Conservation (phyloP, 2,113 vertebrate species). For the Odobenus rosmarus region DNA sequence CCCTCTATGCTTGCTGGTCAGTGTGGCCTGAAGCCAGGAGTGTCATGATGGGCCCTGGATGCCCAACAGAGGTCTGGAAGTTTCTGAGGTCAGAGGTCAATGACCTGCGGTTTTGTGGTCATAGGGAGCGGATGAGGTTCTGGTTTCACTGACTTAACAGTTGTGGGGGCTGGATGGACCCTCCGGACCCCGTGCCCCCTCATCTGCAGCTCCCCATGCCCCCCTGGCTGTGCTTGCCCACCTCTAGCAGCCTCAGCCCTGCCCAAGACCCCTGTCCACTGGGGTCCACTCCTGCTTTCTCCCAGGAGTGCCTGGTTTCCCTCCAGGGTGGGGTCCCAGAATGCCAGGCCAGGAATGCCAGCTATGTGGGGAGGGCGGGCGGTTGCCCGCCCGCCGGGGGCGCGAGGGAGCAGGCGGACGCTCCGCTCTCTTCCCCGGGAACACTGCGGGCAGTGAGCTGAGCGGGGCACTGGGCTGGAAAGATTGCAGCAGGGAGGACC, state of each 20-base stretch:
- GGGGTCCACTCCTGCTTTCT: not conserved
- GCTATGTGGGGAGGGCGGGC: conserved; percentile 61
- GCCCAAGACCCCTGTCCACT: not conserved
- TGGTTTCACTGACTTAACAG: not conserved
- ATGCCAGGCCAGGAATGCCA: conserved; percentile 65
- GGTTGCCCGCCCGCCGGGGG: not conserved
- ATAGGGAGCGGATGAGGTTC: not conserved
- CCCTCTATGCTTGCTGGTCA: not conserved
- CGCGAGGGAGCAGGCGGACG: not conserved
- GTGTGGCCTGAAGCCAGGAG: not conserved
- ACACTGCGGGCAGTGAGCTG: not conserved
- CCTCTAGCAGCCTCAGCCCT: not conserved
- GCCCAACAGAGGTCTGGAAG: not conserved
- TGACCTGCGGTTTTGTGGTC: not conserved
- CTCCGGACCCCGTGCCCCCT: not conserved
- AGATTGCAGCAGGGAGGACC: not conserved
- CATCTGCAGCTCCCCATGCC: too few species aligned
- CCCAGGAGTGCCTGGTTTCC: not conserved
- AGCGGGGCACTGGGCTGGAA: not conserved
- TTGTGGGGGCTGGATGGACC: not conserved
- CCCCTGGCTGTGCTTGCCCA: rapidly evolving
- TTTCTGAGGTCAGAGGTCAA: not conserved
- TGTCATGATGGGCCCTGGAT: rapidly evolving
- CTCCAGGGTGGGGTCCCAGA: conserved; percentile 53
- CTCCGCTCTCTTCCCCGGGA: not conserved